phyloP scores from a whole-genome alignment of 1,140 invertebrate species.

The Drosophila sproati region DNA sequence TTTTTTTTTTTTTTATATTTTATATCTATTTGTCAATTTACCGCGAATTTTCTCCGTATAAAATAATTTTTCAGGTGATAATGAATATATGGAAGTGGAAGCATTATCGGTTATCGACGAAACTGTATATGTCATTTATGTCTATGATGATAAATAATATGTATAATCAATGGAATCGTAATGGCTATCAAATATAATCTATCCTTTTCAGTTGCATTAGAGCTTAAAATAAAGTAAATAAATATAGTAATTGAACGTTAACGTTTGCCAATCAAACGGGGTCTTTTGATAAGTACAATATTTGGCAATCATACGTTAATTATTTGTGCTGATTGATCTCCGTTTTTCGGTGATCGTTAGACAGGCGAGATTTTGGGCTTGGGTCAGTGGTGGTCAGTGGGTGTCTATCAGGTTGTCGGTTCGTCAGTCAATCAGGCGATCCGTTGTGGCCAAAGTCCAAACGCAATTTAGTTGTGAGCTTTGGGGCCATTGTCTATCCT shows the following conservation, averaged over 20 bases:
- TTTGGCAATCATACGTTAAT: constrained; percentile 66
- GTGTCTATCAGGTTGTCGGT: not conserved
- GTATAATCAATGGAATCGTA: constrained; percentile 9
- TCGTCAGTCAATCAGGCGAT: too few species aligned
- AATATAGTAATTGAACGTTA: constrained; percentile 10
- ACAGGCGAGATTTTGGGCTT: too few species aligned
- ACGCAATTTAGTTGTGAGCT: not conserved
- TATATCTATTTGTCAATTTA: not conserved
- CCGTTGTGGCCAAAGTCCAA: not conserved
- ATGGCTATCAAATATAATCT: constrained; percentile 6
- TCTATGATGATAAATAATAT: not conserved
- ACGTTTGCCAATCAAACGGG: constrained; percentile 9
- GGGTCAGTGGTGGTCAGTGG: constrained; percentile 13
- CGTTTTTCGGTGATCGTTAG: not conserved
- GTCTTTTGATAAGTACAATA: constrained; percentile 17
- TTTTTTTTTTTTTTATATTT: not conserved
- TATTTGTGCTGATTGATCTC: constrained; percentile 51
- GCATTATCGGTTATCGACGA: not conserved
- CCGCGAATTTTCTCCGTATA: not conserved
- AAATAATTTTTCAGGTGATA: not conserved
- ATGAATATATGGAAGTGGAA: not conserved
- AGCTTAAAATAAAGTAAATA: constrained; percentile 12
- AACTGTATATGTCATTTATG: not conserved
- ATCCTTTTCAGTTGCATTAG: not conserved
- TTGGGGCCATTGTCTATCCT: not conserved